Evolutionary conservation across 1,140 invertebrate species (phyloP).

Genomic region (Mactra quadrangularis): DNA sequence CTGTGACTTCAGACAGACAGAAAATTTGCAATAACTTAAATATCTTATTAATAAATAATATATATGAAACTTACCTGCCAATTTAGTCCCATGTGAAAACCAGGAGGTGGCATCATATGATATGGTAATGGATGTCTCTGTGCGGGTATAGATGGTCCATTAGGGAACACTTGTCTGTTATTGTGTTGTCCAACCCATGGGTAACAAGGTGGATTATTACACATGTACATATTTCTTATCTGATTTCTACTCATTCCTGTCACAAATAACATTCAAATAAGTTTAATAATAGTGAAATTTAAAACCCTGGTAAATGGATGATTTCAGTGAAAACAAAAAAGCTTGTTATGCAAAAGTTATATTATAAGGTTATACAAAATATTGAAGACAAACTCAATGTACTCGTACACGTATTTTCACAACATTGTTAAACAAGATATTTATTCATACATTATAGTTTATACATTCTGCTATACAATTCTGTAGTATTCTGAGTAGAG

Average conservation of each 20-base stretch:
- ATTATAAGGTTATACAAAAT: neutral
- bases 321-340: neutral
- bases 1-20: no score
- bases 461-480: no score
- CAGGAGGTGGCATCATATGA: constrained; percentile 25
- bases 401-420: neutral
- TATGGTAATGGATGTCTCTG: constrained; percentile 15
- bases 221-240: constrained; percentile 48
- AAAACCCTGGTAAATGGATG: neutral
- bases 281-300: neutral
- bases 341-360: neutral
- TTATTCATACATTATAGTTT: neutral
- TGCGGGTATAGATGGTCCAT: neutral
- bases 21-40: no score
- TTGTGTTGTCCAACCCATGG: constrained; percentile 21
- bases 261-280: neutral
- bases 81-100: constrained; percentile 9
- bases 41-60: no score
- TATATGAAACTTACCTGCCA: neutral
- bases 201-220: constrained; percentile 27
- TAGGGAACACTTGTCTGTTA: constrained; percentile 14
- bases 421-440: neutral
- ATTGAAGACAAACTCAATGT: neutral
- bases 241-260: constrained; percentile 6
- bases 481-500: no score